Conservation (phyloP, 2,797 vertebrate genomes). For the Crypturellus tataupa region DNA sequence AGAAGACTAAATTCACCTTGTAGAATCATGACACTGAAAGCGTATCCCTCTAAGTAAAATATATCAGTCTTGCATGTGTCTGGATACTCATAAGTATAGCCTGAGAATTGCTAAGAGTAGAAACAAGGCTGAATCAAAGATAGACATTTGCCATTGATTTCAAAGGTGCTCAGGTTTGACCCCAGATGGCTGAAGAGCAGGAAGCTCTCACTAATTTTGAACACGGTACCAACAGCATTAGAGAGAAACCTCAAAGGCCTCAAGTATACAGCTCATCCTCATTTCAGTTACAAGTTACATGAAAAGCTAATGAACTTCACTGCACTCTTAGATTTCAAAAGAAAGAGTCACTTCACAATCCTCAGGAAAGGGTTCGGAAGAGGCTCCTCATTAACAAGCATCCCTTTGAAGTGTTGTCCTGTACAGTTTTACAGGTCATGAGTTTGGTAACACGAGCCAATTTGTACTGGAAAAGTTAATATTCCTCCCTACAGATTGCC, state of each 20-base stretch:
- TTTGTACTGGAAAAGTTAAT: neutral
- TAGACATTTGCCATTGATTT: neutral
- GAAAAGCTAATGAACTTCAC: neutral
- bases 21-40: neutral
- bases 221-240: neutral
- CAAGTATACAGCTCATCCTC: neutral
- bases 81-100: neutral
- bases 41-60: neutral
- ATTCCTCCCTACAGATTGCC: neutral
- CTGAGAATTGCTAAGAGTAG: neutral
- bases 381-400: neutral
- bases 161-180: neutral
- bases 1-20: neutral
- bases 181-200: neutral
- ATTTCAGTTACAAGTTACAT: slow-evolving; percentile 10
- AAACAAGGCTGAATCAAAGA: neutral
- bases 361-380: neutral
- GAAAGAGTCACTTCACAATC: neutral
- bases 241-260: slow-evolving; percentile 11
- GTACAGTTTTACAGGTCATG: neutral
- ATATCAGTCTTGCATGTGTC: neutral
- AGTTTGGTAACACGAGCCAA: neutral
- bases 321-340: neutral
- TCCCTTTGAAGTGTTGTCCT: neutral
- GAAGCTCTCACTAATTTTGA: neutral